Evolutionary conservation across 2,888 invertebrate species (phyloP), one percentile per base, ranked within the genome.

Genomic region (Lochmaea capreae): DNA sequence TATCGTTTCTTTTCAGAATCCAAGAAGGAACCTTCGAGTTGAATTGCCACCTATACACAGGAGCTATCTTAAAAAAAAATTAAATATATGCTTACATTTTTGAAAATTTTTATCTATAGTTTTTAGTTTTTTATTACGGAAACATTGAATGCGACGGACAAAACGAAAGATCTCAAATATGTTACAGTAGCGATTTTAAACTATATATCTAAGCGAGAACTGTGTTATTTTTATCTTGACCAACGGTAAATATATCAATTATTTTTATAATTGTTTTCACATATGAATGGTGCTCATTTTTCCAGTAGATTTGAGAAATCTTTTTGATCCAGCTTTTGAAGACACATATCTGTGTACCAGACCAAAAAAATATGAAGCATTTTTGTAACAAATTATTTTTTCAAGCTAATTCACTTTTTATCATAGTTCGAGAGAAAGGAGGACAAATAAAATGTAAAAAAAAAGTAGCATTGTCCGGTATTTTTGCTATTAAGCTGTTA

Each of bases 1-100:
- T 8, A 33, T 33, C 8, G 6, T 79, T 78, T 75, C 74, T 72
- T 90, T 90, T n/a, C 89, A 92, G 92, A 92, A 88, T 90, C 91
- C 81, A 92, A 78, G 72, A 78, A 78, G 70, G 78, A 78, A 67
- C 73, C 71, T 69, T 79, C 79, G 49, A 79, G 79, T 79, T 79
- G 77, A 79, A 77, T 74, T 72, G 39, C 57, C 54, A 14, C 46
- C 12, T 54, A 65, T 52, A 65, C 18, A 71, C 54, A 54, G 71
- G 65, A 71, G 70, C 68, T 75, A 71, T 67, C 72, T 74, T 71
- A 72, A 63, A 62, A 67, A 72, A 63, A 62, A 70, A 63, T 67
- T 58, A 63, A 62, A 75, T 68, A 73, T 75, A 71, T 71, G 76
- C 76, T 77, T 77, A 73, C 68, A 73, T 75, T 73, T 77, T 76